phyloP scores from a whole-genome alignment of 1,140 invertebrate species.

The Drosophila teissieri region DNA sequence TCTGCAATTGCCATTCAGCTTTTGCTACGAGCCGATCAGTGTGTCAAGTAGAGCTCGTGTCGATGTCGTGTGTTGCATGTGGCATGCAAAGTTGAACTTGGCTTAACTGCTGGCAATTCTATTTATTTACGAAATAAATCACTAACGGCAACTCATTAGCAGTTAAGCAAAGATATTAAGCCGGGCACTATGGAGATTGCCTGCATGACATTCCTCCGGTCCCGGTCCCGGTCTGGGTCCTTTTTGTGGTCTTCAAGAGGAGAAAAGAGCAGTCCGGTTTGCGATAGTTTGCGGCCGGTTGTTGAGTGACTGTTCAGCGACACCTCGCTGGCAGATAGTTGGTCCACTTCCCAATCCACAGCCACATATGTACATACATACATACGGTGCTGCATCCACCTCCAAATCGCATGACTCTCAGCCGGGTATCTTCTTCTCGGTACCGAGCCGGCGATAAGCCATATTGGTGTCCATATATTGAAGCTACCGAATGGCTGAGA shows the following conservation, averaged over 20 bases:
- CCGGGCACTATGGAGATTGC: conserved; percentile 63
- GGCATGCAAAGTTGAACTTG: conserved; percentile 66
- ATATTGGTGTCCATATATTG: conserved; percentile 50
- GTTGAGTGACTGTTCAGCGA: conserved; percentile 48
- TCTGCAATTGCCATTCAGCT: conserved; percentile 5
- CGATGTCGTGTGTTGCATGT: conserved; percentile 58
- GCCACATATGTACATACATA: background rate
- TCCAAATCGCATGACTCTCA: conserved; percentile 25
- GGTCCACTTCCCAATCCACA: conserved; percentile 23
- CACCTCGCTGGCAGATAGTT: conserved; percentile 45
- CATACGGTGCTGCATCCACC: background rate
- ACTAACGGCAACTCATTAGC: conserved; percentile 83
- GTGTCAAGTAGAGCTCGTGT: conserved; percentile 47
- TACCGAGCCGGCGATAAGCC: conserved; percentile 24
- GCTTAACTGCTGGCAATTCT: conserved; percentile 74
- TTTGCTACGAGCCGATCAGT: conserved; percentile 29
- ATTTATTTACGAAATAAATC: conserved; percentile 83
- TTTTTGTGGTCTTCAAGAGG: conserved; percentile 15
- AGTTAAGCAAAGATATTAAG: conserved; percentile 78
- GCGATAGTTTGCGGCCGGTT: conserved; percentile 28
- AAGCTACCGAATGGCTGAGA: conserved; percentile 59
- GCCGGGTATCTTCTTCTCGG: conserved; percentile 37
- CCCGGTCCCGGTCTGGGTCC: conserved; percentile 6
- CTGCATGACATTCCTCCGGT: conserved; percentile 65
- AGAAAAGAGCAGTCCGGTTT: conserved; percentile 35